Evolutionary conservation across 2,888 invertebrate species (phyloP).

Genomic region (Rutpela maculata): DNA sequence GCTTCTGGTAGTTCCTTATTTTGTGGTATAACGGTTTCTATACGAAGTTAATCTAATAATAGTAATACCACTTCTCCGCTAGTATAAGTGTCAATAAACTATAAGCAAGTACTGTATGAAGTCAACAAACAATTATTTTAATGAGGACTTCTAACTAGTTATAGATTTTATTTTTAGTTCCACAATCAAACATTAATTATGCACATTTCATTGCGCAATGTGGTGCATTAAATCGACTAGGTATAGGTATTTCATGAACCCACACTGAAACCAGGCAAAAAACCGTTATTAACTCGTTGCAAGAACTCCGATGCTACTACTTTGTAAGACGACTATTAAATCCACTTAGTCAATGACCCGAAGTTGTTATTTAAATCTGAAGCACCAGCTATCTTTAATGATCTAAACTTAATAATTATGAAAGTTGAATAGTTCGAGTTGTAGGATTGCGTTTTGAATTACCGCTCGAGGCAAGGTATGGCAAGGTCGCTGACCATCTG

Average conservation of each 20-base stretch:
- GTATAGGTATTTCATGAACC: neutral
- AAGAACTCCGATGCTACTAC: neutral
- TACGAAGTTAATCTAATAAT: too few relatives aligned
- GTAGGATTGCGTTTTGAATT: constrained; percentile 27
- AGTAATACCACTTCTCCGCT: too few relatives aligned
- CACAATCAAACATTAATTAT: neutral
- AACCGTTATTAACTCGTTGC: constrained; percentile 11
- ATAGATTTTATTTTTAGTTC: too few relatives aligned
- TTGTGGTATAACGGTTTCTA: too few relatives aligned
- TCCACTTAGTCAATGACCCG: constrained; percentile 13
- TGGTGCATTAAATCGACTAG: neutral
- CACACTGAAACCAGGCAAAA: neutral
- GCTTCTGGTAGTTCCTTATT: too few relatives aligned
- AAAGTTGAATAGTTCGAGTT: constrained; percentile 39
- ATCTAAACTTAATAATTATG: constrained; percentile 41
- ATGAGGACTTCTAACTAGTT: too few relatives aligned
- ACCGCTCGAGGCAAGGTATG: constrained; percentile 56
- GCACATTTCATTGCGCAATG: neutral
- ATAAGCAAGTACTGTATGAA: too few relatives aligned
- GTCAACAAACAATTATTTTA: too few relatives aligned
- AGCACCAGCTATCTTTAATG: constrained; percentile 20
- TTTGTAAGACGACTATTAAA: neutral
- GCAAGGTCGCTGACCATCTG: constrained; percentile 63
- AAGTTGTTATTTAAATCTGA: constrained; percentile 4
- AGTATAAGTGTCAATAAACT: too few relatives aligned